Conservation (phyloP, 2,113 vertebrate species). For the Aviceda subcristata region DNA sequence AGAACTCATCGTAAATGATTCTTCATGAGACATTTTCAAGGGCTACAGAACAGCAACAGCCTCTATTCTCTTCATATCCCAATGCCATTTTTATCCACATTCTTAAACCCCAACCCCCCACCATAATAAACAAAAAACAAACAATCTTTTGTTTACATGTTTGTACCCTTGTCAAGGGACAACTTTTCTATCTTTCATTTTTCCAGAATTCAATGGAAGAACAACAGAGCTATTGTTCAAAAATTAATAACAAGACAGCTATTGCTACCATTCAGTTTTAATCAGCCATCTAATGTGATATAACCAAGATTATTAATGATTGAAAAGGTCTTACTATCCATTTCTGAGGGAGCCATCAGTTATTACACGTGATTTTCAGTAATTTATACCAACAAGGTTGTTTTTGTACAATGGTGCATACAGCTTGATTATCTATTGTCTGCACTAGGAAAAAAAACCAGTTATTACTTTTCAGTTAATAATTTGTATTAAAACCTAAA, state of each 20-base stretch:
- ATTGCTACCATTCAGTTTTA: background rate
- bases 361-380: background rate
- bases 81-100: background rate
- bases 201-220: background rate
- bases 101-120: no score
- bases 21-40: background rate
- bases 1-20: background rate
- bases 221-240: background rate
- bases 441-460: background rate
- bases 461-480: background rate
- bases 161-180: background rate
- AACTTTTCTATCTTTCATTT: background rate
- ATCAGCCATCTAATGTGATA: background rate
- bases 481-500: background rate
- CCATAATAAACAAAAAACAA: background rate
- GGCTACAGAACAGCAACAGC: background rate
- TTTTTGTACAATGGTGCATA: background rate
- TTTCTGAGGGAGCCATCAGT: background rate
- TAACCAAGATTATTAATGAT: background rate
- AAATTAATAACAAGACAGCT: background rate
- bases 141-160: background rate
- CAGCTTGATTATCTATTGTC: background rate
- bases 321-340: background rate
- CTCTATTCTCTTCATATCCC: background rate
- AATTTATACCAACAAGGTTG: background rate